Evolutionary conservation across 2,888 invertebrate species (phyloP), one percentile per base, ranked within the genome.

Genomic region (Apodemia hepburni): DNA sequence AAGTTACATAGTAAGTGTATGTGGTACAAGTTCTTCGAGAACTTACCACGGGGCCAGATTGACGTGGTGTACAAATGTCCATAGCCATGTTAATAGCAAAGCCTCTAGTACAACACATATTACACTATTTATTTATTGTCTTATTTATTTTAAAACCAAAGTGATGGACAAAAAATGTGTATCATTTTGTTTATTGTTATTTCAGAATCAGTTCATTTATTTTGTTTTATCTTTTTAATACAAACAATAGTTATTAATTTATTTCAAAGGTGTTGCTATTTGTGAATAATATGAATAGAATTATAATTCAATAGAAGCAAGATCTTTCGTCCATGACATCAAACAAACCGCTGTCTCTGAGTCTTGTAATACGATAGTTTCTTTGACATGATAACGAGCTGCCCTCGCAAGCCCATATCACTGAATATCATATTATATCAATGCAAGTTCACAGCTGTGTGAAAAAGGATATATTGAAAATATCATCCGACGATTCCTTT

Each of bases 361-460:
- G 82, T 81, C 79, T 76, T 73, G 86, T 85, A 86, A 88, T 79
- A 75, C 81, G 87, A 89, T 88, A 87, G 87, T 85, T 87, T 86
- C 89, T 89, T 89, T 89, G 89, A 90, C 82, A 88, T 89, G 89
- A 84, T 88, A 89, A 89, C 88, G 86, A 88, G 74, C 77, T 75
- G 79, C 77, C 80, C 76, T 76, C 74, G 71, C 75, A 73, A 79
- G 81, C 78, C 82, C 81, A 82, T 81, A 75, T 78, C 79, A 78
- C 85, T 85, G 87, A 87, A 87, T 77, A 88, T 87, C 81, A 84
- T 81, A 79, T 79, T 79, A 70, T 78, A 81, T 78, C 77, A 81
- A 77, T 75, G 75, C 74, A 73, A 73, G 69, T 70, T 69, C 65
- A 69, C 67, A 68, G 70, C 70, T 72, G 66, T 72, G 70, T 68